Evolutionary conservation across 2,888 invertebrate genomes (phyloP).

Genomic region (Eumacrocentrus americanus): DNA sequence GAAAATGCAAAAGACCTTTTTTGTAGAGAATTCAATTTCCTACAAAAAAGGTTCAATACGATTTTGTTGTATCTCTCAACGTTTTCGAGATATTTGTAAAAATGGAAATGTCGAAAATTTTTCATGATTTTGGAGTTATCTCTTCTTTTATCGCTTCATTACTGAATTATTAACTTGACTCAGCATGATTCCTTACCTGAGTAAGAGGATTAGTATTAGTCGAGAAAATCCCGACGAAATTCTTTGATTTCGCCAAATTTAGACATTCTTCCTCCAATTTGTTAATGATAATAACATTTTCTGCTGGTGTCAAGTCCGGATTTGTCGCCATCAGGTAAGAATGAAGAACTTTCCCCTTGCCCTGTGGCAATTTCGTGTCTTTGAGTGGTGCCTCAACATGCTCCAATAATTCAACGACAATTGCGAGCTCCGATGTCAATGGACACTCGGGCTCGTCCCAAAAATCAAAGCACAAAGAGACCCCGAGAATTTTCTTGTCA

Average conservation of each 20-base stretch:
- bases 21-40: too few species aligned
- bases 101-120: too few species aligned
- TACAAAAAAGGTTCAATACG: too few species aligned
- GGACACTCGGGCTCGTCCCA: slow-evolving; percentile 79
- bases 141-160: too few species aligned
- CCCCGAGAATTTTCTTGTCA: slow-evolving; percentile 68
- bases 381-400: slow-evolving; percentile 76
- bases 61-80: too few species aligned
- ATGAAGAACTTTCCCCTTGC: slow-evolving; percentile 75
- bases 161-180: too few species aligned
- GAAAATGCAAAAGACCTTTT: too few species aligned
- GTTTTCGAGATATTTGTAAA: too few species aligned
- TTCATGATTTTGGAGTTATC: too few species aligned
- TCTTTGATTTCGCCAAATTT: slow-evolving; percentile 68
- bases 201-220: slow-evolving; percentile 88
- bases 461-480: slow-evolving; percentile 81
- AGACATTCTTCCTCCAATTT: slow-evolving; percentile 80
- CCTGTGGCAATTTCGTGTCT: slow-evolving; percentile 68
- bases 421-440: slow-evolving; percentile 71
- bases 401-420: slow-evolving; percentile 82
- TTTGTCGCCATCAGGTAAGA: slow-evolving; percentile 89
- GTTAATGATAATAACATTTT: slow-evolving; percentile 80
- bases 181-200: too few species aligned
- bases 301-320: slow-evolving; percentile 68
- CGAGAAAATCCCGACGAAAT: slow-evolving; percentile 80